Evolutionary conservation across 2,888 invertebrate genomes (phyloP), one percentile per base, ranked within the genome.

Genomic region (Mythimna vitellina): DNA sequence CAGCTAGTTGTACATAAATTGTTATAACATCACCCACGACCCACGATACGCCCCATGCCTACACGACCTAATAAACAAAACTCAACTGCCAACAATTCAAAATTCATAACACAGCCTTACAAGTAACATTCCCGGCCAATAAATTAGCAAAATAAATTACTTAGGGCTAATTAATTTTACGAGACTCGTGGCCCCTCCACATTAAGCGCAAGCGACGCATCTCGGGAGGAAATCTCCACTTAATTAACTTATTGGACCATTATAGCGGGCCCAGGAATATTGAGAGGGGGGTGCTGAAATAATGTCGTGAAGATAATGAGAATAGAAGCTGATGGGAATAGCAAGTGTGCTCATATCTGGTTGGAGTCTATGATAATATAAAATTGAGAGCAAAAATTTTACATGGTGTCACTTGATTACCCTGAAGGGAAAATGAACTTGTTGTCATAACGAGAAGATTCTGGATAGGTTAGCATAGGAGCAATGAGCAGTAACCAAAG

Each of bases 161-260:
- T 87, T 83, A 80, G 73, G 76, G 46, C 72, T 84, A 88, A 89
- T 88, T 87, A 86, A 86, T 87, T 89, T 89, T 84, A 89, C 82
- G 86, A 83, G 76, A 65, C 81, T 62, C 81, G 82, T 78, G 75
- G 74, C 82, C 72, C 84, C 63, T 86, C 82, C 57, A 82, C 78
- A 78, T 60, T 81, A 84, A 54, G 70, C 64, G 73, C 68, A 67
- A 58, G 66, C n/a, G 67, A 64, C 73, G 65, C 75, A 63, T 65
- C 68, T 73, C 73, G 74, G 70, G 57, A 83, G 91, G 91, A 92
- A 91, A 89, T 91, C 86, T 88, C 86, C 82, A 87, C 88, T 90
- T 92, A 92, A 92, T 92, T 91, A 92, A 92, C 82, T 92, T 92
- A 92, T 91, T 89, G 90, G 86, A 71, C 88, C 83, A 90, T 90